Conservation (phyloP, 1,140 invertebrate species). For the Brachionus paranguensis region DNA sequence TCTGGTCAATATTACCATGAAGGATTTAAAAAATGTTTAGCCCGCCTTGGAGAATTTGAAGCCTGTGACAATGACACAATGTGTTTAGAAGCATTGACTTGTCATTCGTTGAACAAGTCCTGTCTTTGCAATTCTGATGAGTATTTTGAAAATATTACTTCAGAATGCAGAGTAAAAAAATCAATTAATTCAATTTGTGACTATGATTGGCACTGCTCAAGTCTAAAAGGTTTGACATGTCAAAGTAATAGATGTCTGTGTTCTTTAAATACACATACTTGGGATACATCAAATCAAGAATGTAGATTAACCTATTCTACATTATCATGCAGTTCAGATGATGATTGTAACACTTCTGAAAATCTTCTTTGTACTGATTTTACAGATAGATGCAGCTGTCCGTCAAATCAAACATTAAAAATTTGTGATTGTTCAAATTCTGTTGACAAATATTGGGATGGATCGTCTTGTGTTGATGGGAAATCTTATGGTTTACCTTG, state of each 20-base stretch:
- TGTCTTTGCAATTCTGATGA: background rate
- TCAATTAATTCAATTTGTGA: background rate
- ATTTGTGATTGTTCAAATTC: too few species aligned
- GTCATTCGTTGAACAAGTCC: background rate
- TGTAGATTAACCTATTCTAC: too few species aligned
- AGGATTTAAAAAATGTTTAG: background rate
- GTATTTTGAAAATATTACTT: background rate
- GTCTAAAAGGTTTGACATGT: background rate
- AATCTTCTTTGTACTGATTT: too few species aligned
- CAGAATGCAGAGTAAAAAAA: background rate
- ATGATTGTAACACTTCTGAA: too few species aligned
- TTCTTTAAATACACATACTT: background rate
- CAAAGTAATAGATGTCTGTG: background rate
- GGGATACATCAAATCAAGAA: too few species aligned
- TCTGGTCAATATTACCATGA: background rate
- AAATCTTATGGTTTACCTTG: too few species aligned
- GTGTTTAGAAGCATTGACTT: background rate
- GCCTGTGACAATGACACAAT: background rate
- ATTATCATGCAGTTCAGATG: too few species aligned
- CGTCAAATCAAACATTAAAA: too few species aligned
- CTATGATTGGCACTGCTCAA: background rate
- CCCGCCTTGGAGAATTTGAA: background rate
- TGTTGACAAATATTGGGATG: too few species aligned
- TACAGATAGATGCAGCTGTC: too few species aligned
- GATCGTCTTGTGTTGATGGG: too few species aligned